phyloP scores from a whole-genome alignment of 2,797 vertebrate species.

The Ctenopoma multispine region DNA sequence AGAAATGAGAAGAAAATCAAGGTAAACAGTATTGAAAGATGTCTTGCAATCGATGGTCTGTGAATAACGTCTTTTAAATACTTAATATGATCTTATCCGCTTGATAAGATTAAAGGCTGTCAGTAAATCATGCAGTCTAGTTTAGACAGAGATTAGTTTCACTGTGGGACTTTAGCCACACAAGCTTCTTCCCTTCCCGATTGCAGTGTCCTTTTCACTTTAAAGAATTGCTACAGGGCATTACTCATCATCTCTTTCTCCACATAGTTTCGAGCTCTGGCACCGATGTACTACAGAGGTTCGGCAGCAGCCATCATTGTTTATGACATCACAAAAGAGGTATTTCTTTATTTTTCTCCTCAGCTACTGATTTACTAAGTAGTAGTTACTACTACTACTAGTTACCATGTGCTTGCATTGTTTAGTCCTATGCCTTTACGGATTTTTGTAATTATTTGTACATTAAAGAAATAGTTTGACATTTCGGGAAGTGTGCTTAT shows the following conservation, averaged over 20 bases:
- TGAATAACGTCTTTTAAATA: conserved; percentile 6
- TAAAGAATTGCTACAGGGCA: conserved; percentile 6
- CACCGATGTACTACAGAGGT: conserved; percentile 99
- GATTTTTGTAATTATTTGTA: background rate
- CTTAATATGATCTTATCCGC: conserved; percentile 20
- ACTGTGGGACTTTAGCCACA: conserved; percentile 3
- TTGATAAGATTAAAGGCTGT: conserved; percentile 12
- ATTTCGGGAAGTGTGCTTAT: background rate
- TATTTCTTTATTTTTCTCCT: conserved; percentile 67
- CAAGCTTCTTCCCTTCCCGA: background rate
- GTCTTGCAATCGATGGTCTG: conserved; percentile 4
- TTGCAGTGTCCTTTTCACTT: background rate
- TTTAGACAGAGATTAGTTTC: conserved; percentile 16
- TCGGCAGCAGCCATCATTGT: conserved; percentile 98
- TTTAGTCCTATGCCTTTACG: background rate
- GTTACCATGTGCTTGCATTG: background rate
- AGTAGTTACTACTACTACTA: no score
- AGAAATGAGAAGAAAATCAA: conserved; percentile 13
- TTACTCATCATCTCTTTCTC: conserved; percentile 38
- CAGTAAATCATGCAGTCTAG: background rate
- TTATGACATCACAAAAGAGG: conserved; percentile 99
- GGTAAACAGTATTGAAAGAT: conserved; percentile 1
- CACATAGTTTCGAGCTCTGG: conserved; percentile 94
- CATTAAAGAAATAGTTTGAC: conserved; percentile 4
- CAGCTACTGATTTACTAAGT: background rate